phyloP scores from a whole-genome alignment of 2,797 vertebrate genomes.

The Molossus molossus region DNA sequence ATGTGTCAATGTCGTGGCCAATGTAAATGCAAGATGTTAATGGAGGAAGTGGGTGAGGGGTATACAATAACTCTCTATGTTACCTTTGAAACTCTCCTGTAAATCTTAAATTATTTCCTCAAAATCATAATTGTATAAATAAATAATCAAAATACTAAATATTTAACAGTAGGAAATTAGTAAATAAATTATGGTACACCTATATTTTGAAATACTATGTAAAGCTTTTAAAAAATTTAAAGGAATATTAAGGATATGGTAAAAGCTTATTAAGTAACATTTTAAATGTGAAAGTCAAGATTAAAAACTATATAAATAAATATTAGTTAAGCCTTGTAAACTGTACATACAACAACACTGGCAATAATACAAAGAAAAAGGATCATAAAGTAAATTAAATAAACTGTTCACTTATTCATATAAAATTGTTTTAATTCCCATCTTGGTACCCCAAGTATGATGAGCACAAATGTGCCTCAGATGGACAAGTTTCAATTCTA shows the following conservation, averaged over 20 bases:
- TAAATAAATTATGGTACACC: not conserved
- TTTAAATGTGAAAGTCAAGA: constrained; percentile 5
- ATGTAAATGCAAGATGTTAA: not conserved
- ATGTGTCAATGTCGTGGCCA: not conserved
- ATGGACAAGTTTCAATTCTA: not conserved
- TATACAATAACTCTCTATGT: not conserved
- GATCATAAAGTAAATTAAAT: not conserved
- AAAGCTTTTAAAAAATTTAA: constrained; percentile 13
- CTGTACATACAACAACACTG: not conserved
- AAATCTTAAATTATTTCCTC: not conserved
- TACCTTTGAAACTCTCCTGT: constrained; percentile 18
- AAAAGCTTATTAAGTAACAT: constrained; percentile 32
- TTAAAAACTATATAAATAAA: not conserved
- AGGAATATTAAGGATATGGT: constrained; percentile 32
- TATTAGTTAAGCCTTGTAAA: constrained; percentile 6
- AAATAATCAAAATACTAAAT: not conserved
- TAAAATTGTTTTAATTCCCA: not conserved
- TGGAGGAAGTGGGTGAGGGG: not conserved
- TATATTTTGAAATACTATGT: not conserved
- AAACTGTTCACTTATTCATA: not conserved
- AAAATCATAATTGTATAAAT: not conserved
- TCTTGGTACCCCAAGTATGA: not conserved
- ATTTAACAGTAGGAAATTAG: not conserved
- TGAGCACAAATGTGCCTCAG: not conserved
- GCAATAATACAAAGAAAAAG: not conserved